Percentiles rank a stretch among this genome's conserved stretches.
Conservation (phyloP, 2,113 vertebrate species). For the Pelecanoides urinatrix region DNA sequence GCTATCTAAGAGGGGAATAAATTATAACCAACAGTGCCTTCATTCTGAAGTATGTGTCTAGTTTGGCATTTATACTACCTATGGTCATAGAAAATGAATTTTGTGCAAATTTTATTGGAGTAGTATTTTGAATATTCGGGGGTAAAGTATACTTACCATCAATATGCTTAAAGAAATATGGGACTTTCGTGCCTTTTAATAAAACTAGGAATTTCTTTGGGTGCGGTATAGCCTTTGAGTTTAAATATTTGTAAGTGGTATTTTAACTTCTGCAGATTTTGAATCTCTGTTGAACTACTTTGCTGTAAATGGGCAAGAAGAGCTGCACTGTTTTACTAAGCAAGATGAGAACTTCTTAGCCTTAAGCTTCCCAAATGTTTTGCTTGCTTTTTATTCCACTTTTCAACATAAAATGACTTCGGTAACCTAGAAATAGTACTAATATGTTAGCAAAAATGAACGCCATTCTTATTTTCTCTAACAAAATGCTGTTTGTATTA, state of each 20-base stretch:
- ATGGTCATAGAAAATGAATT: not conserved
- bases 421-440: not conserved
- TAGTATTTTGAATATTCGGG: not conserved
- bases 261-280: not conserved
- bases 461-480: not conserved
- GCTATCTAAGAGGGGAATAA: not conserved
- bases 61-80: not conserved
- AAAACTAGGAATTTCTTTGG: not conserved
- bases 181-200: accelerated
- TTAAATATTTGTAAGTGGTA: not conserved
- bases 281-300: not conserved
- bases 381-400: not conserved
- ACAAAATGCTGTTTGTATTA: not conserved
- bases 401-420: not conserved
- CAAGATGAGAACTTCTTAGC: not conserved
- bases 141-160: not conserved
- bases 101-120: not conserved
- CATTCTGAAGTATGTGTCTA: not conserved
- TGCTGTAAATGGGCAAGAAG: not conserved
- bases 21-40: not conserved
- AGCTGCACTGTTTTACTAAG: not conserved
- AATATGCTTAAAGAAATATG: not conserved
- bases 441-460: not conserved
- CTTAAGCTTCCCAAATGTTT: not conserved
- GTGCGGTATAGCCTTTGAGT: not conserved